phyloP scores from a whole-genome alignment of 2,797 vertebrate genomes.

The Phyllotis vaccarum region DNA sequence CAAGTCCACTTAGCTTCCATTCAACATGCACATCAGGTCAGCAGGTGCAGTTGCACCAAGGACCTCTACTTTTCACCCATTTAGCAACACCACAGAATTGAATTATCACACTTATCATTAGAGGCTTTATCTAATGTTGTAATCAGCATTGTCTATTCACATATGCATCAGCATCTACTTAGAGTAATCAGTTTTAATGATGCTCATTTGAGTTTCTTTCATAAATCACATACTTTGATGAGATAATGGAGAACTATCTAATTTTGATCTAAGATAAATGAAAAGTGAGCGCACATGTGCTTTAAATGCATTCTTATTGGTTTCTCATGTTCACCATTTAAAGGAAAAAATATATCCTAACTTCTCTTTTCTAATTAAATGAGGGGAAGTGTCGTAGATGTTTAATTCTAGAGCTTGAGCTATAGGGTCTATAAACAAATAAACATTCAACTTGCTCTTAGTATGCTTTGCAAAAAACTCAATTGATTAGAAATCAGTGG shows the following conservation, averaged over 20 bases:
- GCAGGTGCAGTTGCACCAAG: not conserved
- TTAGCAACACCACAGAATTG: conserved; percentile 20
- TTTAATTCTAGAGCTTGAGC: conserved; percentile 59
- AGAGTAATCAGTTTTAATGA: conserved; percentile 85
- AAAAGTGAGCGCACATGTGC: conserved; percentile 79
- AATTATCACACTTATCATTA: conserved; percentile 80
- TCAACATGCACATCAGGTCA: not conserved
- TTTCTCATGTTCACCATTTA: conserved; percentile 77
- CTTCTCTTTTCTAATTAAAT: conserved; percentile 81
- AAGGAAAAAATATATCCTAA: conserved; percentile 73
- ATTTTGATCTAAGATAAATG: conserved; percentile 82
- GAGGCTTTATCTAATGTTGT: conserved; percentile 82
- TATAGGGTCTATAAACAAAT: conserved; percentile 59
- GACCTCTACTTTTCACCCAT: conserved; percentile 31
- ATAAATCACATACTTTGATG: conserved; percentile 86
- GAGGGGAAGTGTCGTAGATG: conserved; percentile 74
- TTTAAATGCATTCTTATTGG: conserved; percentile 80
- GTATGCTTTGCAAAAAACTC: conserved; percentile 76
- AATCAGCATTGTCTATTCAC: conserved; percentile 83
- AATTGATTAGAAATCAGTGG: conserved; percentile 66
- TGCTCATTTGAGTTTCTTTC: conserved; percentile 77
- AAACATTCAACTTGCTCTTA: conserved; percentile 63
- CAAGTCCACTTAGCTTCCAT: not conserved
- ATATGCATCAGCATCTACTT: conserved; percentile 81
- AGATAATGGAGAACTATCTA: conserved; percentile 85